Percentiles rank a stretch among this genome's conserved stretches.
Evolutionary conservation across 2,113 vertebrate genomes (phyloP).

Genomic region (Strigops habroptila): DNA sequence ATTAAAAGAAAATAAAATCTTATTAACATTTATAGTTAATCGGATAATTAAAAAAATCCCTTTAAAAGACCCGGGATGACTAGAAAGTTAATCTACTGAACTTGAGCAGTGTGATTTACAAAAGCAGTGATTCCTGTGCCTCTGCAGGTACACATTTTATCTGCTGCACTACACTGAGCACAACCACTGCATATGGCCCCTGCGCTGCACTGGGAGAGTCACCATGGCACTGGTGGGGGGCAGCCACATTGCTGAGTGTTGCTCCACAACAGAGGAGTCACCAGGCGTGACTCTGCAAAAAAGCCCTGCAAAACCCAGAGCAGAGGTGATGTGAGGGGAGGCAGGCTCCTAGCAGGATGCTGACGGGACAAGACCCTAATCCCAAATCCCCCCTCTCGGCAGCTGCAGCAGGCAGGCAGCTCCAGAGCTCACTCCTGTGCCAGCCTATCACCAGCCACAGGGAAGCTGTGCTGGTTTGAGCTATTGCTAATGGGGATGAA

Average conservation of each 20-base stretch:
- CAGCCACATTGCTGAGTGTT: accelerated
- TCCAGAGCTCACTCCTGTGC: background rate
- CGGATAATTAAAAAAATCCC: slow-evolving; percentile 29
- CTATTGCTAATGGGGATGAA: background rate
- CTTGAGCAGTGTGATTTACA: slow-evolving; percentile 24
- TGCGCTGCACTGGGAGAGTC: accelerated
- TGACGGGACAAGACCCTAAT: background rate
- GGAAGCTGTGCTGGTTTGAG: background rate
- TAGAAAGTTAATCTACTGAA: slow-evolving; percentile 38
- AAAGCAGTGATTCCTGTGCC: background rate
- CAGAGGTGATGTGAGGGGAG: accelerated
- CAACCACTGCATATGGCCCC: background rate
- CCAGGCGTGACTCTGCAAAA: background rate
- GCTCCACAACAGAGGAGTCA: background rate
- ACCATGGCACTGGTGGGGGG: background rate
- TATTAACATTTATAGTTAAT: slow-evolving; percentile 61
- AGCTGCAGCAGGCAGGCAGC: background rate
- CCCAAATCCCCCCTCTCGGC: too few relatives aligned
- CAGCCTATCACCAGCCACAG: background rate
- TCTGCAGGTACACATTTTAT: background rate
- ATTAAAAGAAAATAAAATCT: slow-evolving; percentile 34
- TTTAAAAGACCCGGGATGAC: slow-evolving; percentile 14
- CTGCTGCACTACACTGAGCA: background rate
- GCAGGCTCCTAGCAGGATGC: background rate
- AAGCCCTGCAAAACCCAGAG: background rate